Conservation (phyloP, 2,888 invertebrate genomes). For the Epirrita christyi region DNA sequence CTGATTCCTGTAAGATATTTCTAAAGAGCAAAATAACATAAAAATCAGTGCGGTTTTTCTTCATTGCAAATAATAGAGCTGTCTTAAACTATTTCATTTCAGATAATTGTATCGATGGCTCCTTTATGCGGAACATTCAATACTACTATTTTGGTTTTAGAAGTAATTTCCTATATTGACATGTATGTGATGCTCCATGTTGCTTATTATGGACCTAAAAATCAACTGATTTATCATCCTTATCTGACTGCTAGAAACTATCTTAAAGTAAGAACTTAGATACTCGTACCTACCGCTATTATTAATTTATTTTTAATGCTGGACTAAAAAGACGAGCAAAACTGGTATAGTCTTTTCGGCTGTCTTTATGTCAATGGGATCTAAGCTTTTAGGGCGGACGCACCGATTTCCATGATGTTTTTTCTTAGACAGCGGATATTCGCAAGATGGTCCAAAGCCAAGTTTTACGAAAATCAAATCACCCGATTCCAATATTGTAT, state of each 20-base stretch:
- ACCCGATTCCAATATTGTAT: neutral
- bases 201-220: slow-evolving; percentile 76
- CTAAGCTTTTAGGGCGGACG: no score
- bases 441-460: neutral
- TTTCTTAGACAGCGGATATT: no score
- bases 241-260: slow-evolving; percentile 80
- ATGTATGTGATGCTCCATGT: slow-evolving; percentile 81
- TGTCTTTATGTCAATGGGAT: no score
- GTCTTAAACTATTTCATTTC: slow-evolving; percentile 34
- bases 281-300: neutral
- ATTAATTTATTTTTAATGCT: no score
- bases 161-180: slow-evolving; percentile 75
- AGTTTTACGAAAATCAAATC: neutral
- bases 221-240: slow-evolving; percentile 81
- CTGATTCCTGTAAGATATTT: slow-evolving; percentile 65
- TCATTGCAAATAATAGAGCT: no score
- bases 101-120: slow-evolving; percentile 72
- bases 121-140: slow-evolving; percentile 63
- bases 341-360: no score
- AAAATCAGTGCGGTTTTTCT: no score
- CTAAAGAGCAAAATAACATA: neutral
- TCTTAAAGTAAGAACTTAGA: slow-evolving; percentile 56
- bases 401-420: no score
- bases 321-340: no score
- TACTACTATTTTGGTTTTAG: slow-evolving; percentile 60